Evolutionary conservation across 2,888 invertebrate genomes (phyloP), one percentile per base, ranked within the genome.

Genomic region (Acleris emargana): DNA sequence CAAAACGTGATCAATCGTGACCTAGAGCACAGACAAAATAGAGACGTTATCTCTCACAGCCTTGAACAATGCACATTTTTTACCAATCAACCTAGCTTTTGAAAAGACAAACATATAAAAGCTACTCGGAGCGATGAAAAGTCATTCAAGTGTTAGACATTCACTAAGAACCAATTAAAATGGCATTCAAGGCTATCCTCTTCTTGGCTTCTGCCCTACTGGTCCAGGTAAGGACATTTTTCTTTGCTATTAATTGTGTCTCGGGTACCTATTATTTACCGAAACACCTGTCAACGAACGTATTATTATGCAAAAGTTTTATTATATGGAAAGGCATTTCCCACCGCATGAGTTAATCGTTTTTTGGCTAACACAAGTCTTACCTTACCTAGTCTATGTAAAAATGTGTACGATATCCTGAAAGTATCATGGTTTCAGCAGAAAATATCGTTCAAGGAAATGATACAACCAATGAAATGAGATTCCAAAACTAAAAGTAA

Each of bases 191-290:
- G 28, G 42, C 45, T 47, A 38, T 72, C 22, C 54, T 70, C 54
- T 52, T 70, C 49, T 67, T 58, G 58, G 64, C 63, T 61, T 22
- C 67, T n/a, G 68, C 64, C 4, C 52, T 67, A 5, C 18, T 59
- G 17, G 50, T 58, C 11, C 58, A 60, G 60, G 63, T 67, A 51
- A 32, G 22, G 1, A 16, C 3, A 1, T n/a, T 2, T 57, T 5
- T 47, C 4, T 32, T 9, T 9, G 9, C 32, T 32, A 32, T 32
- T n/a, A n/a, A n/a, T n/a, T n/a, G n/a, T n/a, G n/a, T n/a, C n/a
- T n/a, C n/a, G n/a, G n/a, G n/a, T n/a, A n/a, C n/a, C n/a, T n/a
- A n/a, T n/a, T n/a, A n/a, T n/a, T n/a, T n/a, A n/a, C n/a, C n/a
- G n/a, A n/a, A n/a, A n/a, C n/a, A n/a, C n/a, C n/a, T n/a, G n/a